phyloP scores from a whole-genome alignment of 2,888 invertebrate species.

The Mimumesa dahlbomi region DNA sequence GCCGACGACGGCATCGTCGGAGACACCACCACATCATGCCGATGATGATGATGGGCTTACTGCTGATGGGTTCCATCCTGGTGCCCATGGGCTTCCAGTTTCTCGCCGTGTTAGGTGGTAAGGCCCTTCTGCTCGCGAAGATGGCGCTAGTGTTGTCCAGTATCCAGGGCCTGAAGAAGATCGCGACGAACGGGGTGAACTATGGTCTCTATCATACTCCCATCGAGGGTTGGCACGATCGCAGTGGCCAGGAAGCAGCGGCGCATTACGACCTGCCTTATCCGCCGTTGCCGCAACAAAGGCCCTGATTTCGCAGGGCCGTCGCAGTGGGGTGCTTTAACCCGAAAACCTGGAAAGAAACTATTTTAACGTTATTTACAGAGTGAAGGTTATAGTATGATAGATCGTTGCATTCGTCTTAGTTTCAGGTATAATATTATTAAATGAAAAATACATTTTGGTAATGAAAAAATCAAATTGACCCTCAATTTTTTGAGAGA shows the following conservation, averaged over 20 bases:
- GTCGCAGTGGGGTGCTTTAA: too few species aligned
- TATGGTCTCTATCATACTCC: conserved; percentile 88
- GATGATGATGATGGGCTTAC: conserved; percentile 89
- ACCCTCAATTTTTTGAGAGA: too few species aligned
- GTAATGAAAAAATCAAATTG: too few species aligned
- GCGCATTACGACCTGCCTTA: conserved; percentile 42
- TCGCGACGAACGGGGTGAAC: conserved; percentile 87
- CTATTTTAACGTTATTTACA: too few species aligned
- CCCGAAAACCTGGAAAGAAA: too few species aligned
- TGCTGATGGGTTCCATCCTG: conserved; percentile 88
- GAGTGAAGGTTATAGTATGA: too few species aligned
- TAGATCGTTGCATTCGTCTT: too few species aligned
- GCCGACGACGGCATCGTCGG: conserved; percentile 81
- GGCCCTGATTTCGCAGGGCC: too few species aligned
- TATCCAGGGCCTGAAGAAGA: conserved; percentile 90
- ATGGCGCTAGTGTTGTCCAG: conserved; percentile 90
- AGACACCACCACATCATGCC: conserved; percentile 87
- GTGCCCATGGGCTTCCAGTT: conserved; percentile 93
- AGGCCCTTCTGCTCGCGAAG: conserved; percentile 89
- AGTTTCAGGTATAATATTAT: too few species aligned
- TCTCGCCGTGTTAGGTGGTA: conserved; percentile 90
- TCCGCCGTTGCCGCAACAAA: neutral
- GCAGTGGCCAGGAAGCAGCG: conserved; percentile 69
- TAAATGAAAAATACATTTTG: too few species aligned
- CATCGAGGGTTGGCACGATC: conserved; percentile 79